Evolutionary conservation across 2,797 vertebrate genomes (phyloP).

Genomic region (Rhincodon typus): DNA sequence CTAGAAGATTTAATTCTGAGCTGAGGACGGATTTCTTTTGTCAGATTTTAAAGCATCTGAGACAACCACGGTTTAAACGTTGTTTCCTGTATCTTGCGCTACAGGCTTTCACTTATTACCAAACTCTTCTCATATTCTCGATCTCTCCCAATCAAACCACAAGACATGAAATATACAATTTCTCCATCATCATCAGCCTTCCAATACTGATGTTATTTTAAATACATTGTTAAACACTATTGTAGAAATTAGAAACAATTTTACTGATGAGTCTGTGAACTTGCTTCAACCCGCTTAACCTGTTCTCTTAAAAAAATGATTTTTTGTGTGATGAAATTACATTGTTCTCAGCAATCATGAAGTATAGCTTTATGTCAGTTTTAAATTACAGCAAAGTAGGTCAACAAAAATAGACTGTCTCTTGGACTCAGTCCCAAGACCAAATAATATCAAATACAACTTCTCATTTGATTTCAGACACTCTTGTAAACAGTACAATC

Average conservation of each 20-base stretch:
- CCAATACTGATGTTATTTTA: slow-evolving; percentile 1
- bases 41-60: not conserved
- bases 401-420: not conserved
- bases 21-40: not conserved
- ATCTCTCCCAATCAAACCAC: not conserved
- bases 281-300: not conserved
- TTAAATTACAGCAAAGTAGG: slow-evolving; percentile 29
- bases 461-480: slow-evolving; percentile 1
- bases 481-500: not conserved
- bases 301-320: not conserved
- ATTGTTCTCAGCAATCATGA: slow-evolving; percentile 30
- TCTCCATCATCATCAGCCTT: not conserved
- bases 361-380: slow-evolving; percentile 22
- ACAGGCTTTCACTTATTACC: not conserved
- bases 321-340: slow-evolving; percentile 10
- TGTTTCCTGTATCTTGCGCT: not conserved
- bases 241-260: not conserved
- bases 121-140: not conserved
- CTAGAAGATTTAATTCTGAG: slow-evolving; percentile 3
- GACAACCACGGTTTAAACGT: not conserved
- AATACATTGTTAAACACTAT: not conserved
- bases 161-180: not conserved
- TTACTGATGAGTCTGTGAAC: slow-evolving; percentile 24
- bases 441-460: not conserved
- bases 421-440: not conserved